Evolutionary conservation across 2,113 vertebrate genomes (phyloP).

Genomic region (Gnathonemus longibarbis): DNA sequence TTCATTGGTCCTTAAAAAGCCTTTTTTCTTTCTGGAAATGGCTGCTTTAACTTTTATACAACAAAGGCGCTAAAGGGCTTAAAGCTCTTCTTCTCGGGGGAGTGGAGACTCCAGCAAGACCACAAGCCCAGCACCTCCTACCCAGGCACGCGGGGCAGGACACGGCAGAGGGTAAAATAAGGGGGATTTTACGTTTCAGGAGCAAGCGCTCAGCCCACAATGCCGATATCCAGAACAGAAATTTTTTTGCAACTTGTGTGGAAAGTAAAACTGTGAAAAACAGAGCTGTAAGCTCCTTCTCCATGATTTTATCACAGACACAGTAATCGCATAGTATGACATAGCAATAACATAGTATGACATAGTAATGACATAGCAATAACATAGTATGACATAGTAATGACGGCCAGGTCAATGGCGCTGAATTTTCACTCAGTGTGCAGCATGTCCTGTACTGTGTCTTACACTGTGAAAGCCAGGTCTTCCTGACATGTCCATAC

Average conservation of each 20-base stretch:
- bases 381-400: neutral
- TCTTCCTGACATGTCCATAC: neutral
- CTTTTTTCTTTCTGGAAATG: neutral
- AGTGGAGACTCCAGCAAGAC: neutral
- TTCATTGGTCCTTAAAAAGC: neutral
- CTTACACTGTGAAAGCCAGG: neutral
- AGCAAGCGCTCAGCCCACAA: neutral
- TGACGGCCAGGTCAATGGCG: neutral
- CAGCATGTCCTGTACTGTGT: neutral
- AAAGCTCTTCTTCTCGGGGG: neutral
- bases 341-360: neutral
- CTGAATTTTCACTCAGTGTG: neutral
- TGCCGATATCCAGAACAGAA: neutral
- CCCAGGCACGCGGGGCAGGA: neutral
- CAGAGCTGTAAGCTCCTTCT: neutral
- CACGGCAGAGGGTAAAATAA: neutral
- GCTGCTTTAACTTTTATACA: neutral
- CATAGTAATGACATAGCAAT: neutral
- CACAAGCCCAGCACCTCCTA: neutral
- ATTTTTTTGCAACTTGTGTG: neutral
- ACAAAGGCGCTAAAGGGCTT: neutral
- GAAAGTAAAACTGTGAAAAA: neutral
- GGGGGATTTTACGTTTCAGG: neutral
- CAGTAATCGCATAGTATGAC: neutral
- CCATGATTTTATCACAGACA: neutral